Evolutionary conservation across 2,888 invertebrate species (phyloP), one percentile per base, ranked within the genome.

Genomic region (Drosophila buzzatii): DNA sequence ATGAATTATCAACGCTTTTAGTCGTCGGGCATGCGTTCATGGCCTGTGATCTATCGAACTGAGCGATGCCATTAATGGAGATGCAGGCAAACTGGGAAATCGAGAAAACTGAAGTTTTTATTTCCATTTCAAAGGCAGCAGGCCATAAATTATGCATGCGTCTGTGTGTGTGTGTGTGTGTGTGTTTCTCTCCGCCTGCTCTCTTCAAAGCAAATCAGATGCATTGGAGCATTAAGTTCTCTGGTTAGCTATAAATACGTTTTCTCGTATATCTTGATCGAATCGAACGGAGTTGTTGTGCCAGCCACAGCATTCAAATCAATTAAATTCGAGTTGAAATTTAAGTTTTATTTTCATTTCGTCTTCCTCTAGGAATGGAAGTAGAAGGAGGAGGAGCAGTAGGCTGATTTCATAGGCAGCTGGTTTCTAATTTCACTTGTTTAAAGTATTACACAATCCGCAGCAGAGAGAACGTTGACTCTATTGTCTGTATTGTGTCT

Each of bases 181-280:
- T 44, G 20, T 41, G 39, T 37, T 49, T n/a, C 9, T 45, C 45
- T 14, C 37, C 56, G 33, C 18, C 35, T 49, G 35, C 49, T 31
- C 49, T 18, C 51, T 14, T 7, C 14, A 3, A 18, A 31, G 12
- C 27, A 18, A 56, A 42, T 64, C 52, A 16, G 45, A 66, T 63
- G 65, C 70, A 63, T 51, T 76, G 49, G 52, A 41, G 65, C 81
- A 62, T 67, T 58, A 57, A 70, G 71, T 82, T 81, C 60, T 65
- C 52, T 65, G 61, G n/a, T 14, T 47, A 71, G 82, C 85, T 86
- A 84, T 81, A 79, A 86, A 82, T 86, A 87, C 56, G 27, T 58
- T 47, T 49, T 18, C 49, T 66, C 66, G 63, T 45, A 66, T 70
- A 74, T 70, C 57, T 64, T 42, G 45, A 49, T 61, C 31, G 59